Percentiles rank a stretch among this genome's conserved stretches.
phyloP scores from a whole-genome alignment of 2,888 invertebrate species.

The Cerastis leucographa region DNA sequence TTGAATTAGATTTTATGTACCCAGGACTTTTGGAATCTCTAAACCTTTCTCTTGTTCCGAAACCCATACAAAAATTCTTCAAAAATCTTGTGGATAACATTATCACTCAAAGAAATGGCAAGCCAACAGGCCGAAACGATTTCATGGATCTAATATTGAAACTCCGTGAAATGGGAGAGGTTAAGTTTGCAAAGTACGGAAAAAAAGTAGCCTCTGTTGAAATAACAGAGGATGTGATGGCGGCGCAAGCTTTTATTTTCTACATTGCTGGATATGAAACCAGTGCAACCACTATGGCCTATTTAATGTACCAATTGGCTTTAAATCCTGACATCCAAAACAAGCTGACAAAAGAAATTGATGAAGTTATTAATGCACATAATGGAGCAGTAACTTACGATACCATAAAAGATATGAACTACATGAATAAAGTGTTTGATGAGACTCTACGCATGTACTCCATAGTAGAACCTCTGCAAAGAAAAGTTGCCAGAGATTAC shows the following conservation, averaged over 20 bases:
- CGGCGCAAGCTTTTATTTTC: conserved; percentile 84
- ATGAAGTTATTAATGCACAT: conserved; percentile 71
- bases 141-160: conserved; percentile 79
- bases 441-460: conserved; percentile 85
- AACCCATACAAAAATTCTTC: conserved; percentile 67
- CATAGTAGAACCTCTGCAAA: conserved; percentile 79
- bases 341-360: conserved; percentile 76
- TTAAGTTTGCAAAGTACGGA: conserved; percentile 65
- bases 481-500: conserved; percentile 77
- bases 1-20: conserved; percentile 74
- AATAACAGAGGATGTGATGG: conserved; percentile 76
- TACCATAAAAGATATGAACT: conserved; percentile 79
- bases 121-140: conserved; percentile 72
- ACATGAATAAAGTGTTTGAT: conserved; percentile 80
- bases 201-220: conserved; percentile 61
- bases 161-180: conserved; percentile 69
- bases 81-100: conserved; percentile 67
- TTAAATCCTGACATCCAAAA: conserved; percentile 80
- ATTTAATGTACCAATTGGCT: conserved; percentile 62
- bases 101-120: conserved; percentile 70
- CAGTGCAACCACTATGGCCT: conserved; percentile 81
- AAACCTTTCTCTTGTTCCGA: conserved; percentile 70
- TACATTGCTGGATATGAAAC: conserved; percentile 86
- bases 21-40: conserved; percentile 74
- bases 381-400: conserved; percentile 80